Conservation (phyloP, 2,888 invertebrate species). For the Tridacna crocea region DNA sequence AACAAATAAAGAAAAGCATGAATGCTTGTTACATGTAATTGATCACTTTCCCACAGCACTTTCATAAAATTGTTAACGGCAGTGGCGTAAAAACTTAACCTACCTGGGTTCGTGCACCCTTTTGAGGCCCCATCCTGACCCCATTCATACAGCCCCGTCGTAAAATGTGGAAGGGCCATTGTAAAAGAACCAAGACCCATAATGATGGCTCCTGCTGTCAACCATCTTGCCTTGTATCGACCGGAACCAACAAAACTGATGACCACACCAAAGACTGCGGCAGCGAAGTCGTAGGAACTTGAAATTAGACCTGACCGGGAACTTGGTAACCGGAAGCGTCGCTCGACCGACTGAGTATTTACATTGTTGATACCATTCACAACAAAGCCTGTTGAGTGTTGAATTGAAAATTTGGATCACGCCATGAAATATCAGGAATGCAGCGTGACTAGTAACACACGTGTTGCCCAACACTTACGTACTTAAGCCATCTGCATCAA, state of each 20-base stretch:
- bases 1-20: no score
- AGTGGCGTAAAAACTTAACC: not conserved
- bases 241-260: slow-evolving; percentile 76
- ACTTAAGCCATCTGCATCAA: no score
- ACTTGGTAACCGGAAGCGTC: slow-evolving; percentile 79
- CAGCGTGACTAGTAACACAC: no score
- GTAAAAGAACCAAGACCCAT: slow-evolving; percentile 89
- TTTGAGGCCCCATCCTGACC: slow-evolving; percentile 61
- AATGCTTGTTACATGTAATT: no score
- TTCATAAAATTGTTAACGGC: no score
- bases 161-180: slow-evolving; percentile 92
- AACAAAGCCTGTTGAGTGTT: slow-evolving; percentile 78
- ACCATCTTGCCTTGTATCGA: slow-evolving; percentile 86
- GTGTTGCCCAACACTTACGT: no score
- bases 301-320: slow-evolving; percentile 79
- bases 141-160: slow-evolving; percentile 88
- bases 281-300: slow-evolving; percentile 81
- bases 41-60: no score
- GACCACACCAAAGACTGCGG: slow-evolving; percentile 77
- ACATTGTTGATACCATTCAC: slow-evolving; percentile 82
- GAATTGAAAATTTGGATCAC: not conserved
- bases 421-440: no score
- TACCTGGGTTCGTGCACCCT: slow-evolving; percentile 33
- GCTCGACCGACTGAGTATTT: slow-evolving; percentile 79
- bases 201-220: slow-evolving; percentile 90